These are phyloP conservation scores for Chloropsis cyanopogon DNA, from an alignment of 2,113 vertebrate species.

Conservation along the genomic window DNA sequence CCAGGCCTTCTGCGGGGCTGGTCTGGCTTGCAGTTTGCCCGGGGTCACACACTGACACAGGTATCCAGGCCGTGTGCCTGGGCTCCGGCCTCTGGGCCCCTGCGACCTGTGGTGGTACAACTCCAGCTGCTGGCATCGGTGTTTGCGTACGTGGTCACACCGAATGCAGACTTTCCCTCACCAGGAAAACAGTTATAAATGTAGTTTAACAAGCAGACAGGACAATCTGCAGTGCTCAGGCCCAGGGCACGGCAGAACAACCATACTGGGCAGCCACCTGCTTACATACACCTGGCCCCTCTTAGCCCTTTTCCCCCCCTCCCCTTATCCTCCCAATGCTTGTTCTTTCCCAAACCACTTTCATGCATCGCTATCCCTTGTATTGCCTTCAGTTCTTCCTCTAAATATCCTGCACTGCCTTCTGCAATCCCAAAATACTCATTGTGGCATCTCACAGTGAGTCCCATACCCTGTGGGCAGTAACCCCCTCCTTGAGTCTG, in stretches of 20 bases:
- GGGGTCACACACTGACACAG: rapidly evolving
- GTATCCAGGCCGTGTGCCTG: not conserved
- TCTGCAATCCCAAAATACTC: not conserved
- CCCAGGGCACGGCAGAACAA: not conserved
- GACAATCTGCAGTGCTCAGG: not conserved
- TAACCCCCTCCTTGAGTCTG: not conserved
- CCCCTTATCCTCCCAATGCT: not conserved
- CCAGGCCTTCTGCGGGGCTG: not conserved
- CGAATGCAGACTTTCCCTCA: not conserved
- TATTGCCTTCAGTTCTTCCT: not conserved
- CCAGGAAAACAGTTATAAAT: not conserved
- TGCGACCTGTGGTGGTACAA: rapidly evolving
- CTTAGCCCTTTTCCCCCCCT: rapidly evolving
- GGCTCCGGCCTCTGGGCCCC: rapidly evolving
- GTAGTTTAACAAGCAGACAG: not conserved
- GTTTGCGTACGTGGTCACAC: rapidly evolving
- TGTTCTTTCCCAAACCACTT: not conserved
- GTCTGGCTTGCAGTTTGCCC: not conserved
- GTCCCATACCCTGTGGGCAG: not conserved
- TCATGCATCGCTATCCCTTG: not conserved
- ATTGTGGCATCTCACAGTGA: not conserved
- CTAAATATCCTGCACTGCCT: not conserved
- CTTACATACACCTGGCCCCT: not conserved
- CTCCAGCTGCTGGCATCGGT: not conserved
- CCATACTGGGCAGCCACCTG: not conserved